Conservation (phyloP, 2,113 vertebrate genomes). For the Paradoxurus hermaphroditus region DNA sequence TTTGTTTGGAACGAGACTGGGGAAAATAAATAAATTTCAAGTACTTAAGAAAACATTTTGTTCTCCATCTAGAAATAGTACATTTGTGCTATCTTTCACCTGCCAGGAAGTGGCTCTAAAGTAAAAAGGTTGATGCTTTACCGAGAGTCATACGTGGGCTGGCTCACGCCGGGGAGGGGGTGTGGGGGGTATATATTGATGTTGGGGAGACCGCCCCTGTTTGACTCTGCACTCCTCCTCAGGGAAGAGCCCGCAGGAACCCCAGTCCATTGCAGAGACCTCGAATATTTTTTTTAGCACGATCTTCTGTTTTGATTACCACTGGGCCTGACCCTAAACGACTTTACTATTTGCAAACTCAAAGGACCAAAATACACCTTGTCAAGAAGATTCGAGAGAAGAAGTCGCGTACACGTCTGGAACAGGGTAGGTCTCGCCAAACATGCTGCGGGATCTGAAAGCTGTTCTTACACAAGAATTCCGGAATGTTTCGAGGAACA, state of each 20-base stretch:
- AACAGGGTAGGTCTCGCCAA: neutral
- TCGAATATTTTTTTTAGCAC: neutral
- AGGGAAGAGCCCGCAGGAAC: neutral
- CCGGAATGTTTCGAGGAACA: constrained; percentile 15
- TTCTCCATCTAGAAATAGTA: neutral
- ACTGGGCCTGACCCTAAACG: neutral
- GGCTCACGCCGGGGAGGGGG: too few relatives aligned
- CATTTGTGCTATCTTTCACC: neutral
- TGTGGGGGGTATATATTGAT: rapidly evolving
- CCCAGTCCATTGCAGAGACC: neutral
- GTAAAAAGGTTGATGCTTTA: neutral
- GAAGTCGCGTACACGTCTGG: neutral
- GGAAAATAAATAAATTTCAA: neutral
- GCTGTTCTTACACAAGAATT: neutral
- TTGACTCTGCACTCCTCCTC: neutral
- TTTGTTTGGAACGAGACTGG: neutral
- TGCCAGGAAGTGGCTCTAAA: neutral
- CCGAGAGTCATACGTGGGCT: neutral
- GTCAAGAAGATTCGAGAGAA: neutral
- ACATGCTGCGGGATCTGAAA: neutral
- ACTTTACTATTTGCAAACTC: neutral
- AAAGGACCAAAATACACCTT: neutral
- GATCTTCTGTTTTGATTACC: neutral
- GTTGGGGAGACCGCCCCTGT: neutral
- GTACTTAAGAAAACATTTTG: neutral